Conservation (phyloP, 2,888 invertebrate genomes). For the Patella ulyssiponensis region DNA sequence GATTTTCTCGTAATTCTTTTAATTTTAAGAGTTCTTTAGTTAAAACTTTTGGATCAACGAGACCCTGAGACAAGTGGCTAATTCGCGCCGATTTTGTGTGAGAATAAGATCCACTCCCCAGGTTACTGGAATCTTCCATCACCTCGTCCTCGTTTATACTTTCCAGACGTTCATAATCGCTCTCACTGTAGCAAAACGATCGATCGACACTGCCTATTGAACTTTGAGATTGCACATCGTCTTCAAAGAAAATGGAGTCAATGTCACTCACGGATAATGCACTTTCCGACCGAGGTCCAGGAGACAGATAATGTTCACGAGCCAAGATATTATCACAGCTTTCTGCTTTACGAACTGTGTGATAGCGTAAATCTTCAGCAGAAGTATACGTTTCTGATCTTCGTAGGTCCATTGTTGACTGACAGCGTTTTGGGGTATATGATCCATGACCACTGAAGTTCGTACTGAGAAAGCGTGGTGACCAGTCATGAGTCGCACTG, state of each 20-base stretch:
- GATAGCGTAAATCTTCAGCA: constrained; percentile 1
- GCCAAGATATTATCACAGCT: background rate
- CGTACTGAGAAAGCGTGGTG: background rate
- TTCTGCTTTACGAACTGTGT: background rate
- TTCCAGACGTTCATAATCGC: background rate
- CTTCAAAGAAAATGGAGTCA: background rate
- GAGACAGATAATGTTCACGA: background rate
- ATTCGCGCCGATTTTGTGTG: background rate
- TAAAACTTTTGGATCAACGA: background rate
- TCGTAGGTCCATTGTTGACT: background rate
- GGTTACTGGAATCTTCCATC: background rate
- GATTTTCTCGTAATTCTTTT: background rate
- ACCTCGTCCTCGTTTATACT: background rate
- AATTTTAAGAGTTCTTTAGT: background rate
- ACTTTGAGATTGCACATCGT: constrained; percentile 4
- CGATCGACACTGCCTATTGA: background rate
- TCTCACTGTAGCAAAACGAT: background rate
- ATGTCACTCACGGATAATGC: background rate
- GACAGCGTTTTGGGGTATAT: background rate
- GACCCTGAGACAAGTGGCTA: background rate
- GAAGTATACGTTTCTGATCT: background rate
- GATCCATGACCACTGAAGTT: background rate
- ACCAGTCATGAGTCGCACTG: background rate
- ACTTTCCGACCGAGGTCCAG: background rate
- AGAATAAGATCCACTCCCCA: background rate